These are phyloP conservation scores for Sarcophaga carnaria DNA, from an alignment of 2,888 invertebrate genomes.

Conservation along the genomic window DNA sequence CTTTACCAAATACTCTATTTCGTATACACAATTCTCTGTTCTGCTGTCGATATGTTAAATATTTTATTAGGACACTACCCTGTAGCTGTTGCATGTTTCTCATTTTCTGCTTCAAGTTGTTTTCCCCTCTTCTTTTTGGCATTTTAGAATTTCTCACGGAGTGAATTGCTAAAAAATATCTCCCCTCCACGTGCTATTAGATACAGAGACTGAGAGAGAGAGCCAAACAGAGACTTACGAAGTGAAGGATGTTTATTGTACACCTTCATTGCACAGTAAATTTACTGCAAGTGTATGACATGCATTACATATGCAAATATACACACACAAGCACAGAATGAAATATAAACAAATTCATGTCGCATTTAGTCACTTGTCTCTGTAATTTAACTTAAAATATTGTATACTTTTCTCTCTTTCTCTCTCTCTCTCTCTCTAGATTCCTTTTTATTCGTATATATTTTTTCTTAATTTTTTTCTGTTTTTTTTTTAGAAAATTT, in stretches of 20 bases:
- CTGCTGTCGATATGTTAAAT: neutral
- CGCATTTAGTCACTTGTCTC: neutral
- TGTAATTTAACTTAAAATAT: neutral
- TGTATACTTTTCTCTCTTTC: neutral
- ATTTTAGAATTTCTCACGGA: neutral
- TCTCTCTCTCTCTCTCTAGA: too few species aligned
- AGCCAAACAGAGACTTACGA: neutral
- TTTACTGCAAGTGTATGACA: constrained; percentile 23
- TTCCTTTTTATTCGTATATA: too few species aligned
- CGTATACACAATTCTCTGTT: neutral
- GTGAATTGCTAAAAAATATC: neutral
- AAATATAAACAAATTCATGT: neutral
- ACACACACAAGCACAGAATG: neutral
- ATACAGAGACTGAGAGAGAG: neutral
- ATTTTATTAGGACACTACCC: constrained; percentile 1
- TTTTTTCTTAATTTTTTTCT: neutral
- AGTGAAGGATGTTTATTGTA: neutral
- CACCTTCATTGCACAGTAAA: constrained; percentile 34
- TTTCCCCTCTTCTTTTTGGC: neutral
- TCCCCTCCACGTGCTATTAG: neutral
- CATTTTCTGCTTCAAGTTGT: neutral
- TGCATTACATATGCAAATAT: neutral
- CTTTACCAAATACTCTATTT: neutral
- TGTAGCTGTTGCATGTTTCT: constrained; percentile 28
- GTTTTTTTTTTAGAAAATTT: constrained; percentile 30